phyloP scores from a whole-genome alignment of 2,888 invertebrate genomes.

The Thymelicus sylvestris region DNA sequence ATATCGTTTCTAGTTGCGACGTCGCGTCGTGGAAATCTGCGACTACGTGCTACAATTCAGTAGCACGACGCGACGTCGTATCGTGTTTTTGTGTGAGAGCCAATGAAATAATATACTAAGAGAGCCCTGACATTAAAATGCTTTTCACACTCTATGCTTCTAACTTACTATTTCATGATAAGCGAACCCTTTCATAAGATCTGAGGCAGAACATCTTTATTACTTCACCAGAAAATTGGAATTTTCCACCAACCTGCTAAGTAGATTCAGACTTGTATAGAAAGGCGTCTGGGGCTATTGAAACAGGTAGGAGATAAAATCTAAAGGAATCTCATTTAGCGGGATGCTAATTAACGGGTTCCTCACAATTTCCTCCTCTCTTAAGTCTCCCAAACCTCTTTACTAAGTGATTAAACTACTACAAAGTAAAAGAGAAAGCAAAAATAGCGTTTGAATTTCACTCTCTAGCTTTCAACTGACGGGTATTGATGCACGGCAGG shows the following conservation, averaged over 20 bases:
- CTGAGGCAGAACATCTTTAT: not conserved
- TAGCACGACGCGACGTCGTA: too few species aligned
- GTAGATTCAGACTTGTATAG: constrained; percentile 3
- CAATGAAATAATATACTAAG: too few species aligned
- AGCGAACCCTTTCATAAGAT: not conserved
- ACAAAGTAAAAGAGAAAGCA: not conserved
- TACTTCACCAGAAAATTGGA: not conserved
- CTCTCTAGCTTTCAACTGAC: not conserved
- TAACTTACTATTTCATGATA: too few species aligned
- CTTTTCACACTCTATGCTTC: too few species aligned
- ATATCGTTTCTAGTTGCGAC: too few species aligned
- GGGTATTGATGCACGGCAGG: too few species aligned
- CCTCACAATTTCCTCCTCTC: not conserved
- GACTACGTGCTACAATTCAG: too few species aligned
- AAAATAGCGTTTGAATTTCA: not conserved
- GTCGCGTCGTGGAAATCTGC: too few species aligned
- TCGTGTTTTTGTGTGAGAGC: too few species aligned
- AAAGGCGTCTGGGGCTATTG: constrained; percentile 6
- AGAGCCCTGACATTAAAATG: too few species aligned
- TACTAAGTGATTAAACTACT: not conserved
- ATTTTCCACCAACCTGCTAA: not conserved
- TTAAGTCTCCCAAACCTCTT: not conserved
- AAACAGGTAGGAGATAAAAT: constrained; percentile 5
- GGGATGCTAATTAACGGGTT: constrained; percentile 6
- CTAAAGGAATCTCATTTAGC: constrained; percentile 12